Evolutionary conservation across 2,888 invertebrate species (phyloP).

Genomic region (Euphydryas editha): DNA sequence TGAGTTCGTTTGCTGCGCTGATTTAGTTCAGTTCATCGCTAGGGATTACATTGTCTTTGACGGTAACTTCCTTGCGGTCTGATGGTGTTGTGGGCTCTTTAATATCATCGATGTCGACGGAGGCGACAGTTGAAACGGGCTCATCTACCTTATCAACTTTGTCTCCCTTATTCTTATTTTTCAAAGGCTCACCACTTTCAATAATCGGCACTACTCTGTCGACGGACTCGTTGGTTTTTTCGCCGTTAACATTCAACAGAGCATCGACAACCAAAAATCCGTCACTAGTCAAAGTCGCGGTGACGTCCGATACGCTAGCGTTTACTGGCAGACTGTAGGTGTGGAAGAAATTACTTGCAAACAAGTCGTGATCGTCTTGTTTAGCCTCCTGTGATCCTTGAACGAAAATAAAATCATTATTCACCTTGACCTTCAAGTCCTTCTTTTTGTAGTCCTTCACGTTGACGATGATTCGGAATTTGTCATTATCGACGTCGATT

Average conservation of each 20-base stretch:
- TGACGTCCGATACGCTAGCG: slow-evolving; percentile 64
- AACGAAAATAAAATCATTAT: slow-evolving; percentile 70
- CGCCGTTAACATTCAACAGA: slow-evolving; percentile 54
- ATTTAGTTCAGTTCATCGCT: slow-evolving; percentile 47
- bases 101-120: slow-evolving; percentile 50
- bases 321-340: slow-evolving; percentile 72
- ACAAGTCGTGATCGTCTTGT: slow-evolving; percentile 66
- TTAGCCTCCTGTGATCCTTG: slow-evolving; percentile 73
- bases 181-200: slow-evolving; percentile 60
- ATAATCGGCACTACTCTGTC: slow-evolving; percentile 68
- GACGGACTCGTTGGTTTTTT: slow-evolving; percentile 49
- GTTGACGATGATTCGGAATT: slow-evolving; percentile 69
- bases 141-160: slow-evolving; percentile 37
- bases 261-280: slow-evolving; percentile 64
- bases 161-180: slow-evolving; percentile 35
- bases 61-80: slow-evolving; percentile 61
- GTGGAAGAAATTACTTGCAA: slow-evolving; percentile 79
- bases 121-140: not conserved
- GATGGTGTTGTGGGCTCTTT: slow-evolving; percentile 66
- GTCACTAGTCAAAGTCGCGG: slow-evolving; percentile 62
- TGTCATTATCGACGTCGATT: slow-evolving; percentile 60
- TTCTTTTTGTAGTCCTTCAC: slow-evolving; percentile 70
- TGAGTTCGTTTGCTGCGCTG: slow-evolving; percentile 50
- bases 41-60: slow-evolving; percentile 65
- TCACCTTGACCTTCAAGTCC: slow-evolving; percentile 73